These are phyloP conservation scores for Cydia amplana DNA, from an alignment of 1,140 invertebrate species.

Conservation along the genomic window DNA sequence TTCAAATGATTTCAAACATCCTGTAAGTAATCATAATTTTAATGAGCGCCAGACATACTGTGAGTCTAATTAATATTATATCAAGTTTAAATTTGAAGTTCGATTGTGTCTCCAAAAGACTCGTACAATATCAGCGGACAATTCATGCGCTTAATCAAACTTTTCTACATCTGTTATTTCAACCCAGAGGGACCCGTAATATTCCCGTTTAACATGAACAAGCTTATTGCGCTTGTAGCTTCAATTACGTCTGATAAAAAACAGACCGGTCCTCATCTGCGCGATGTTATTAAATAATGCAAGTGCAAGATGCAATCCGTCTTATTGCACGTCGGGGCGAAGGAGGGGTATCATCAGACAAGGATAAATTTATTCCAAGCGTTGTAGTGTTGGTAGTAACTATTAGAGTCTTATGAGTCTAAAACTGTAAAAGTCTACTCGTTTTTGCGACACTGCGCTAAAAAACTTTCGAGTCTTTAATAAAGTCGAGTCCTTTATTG, in stretches of 20 bases:
- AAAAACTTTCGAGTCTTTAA: too few relatives aligned
- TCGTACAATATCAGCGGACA: too few relatives aligned
- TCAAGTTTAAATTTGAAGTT: too few relatives aligned
- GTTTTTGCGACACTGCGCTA: too few relatives aligned
- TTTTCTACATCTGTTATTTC: neutral
- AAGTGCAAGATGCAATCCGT: conserved; percentile 28
- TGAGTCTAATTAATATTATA: too few relatives aligned
- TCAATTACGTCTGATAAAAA: conserved; percentile 8
- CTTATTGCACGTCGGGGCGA: conserved; percentile 11
- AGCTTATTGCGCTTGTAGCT: neutral
- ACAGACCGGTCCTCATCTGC: conserved; percentile 17
- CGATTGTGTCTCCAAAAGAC: too few relatives aligned
- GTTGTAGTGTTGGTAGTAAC: neutral
- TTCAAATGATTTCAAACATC: too few relatives aligned
- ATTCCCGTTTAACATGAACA: neutral
- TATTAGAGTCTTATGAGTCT: too few relatives aligned
- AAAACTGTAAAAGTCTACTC: too few relatives aligned
- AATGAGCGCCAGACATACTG: too few relatives aligned
- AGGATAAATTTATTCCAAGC: conserved; percentile 3
- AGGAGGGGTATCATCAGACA: neutral
- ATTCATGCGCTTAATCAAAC: neutral
- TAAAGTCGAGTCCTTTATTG: too few relatives aligned
- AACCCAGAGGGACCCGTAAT: neutral
- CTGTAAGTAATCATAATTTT: too few relatives aligned
- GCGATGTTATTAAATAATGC: conserved; percentile 20